These are phyloP conservation scores for Ascidia mentula DNA, from an alignment of 23 tunicate genomes.

Conservation along the genomic window DNA sequence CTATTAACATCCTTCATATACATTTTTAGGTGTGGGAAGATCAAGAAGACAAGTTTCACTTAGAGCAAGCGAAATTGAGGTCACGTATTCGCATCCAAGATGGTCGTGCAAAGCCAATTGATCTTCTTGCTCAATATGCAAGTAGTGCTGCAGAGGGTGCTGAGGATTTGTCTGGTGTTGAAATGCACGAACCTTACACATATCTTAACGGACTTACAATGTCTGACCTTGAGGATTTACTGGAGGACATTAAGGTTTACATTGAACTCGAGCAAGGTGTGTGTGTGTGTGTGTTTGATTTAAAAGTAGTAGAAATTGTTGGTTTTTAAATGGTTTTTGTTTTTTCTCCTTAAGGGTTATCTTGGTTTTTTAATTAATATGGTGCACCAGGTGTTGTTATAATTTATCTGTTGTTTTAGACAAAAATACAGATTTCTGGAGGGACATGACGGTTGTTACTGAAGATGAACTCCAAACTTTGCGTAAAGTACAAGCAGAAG, in stretches of 20 bases:
- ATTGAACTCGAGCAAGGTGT: conserved; percentile 94
- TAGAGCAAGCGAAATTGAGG: conserved; percentile 95
- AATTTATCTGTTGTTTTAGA: conserved; percentile 9
- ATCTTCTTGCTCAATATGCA: conserved; percentile 88
- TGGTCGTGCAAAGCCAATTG: conserved; percentile 97
- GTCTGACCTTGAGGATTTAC: conserved; percentile 79
- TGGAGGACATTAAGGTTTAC: conserved; percentile 92
- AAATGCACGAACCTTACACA: conserved; percentile 98
- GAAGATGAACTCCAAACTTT: conserved; percentile 81
- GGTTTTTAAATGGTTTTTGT: too few species aligned
- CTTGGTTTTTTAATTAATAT: too few species aligned
- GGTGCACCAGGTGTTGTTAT: too few species aligned
- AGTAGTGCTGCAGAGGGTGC: conserved; percentile 88
- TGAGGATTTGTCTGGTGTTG: conserved; percentile 89
- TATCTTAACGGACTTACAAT: conserved; percentile 91
- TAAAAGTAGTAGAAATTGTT: too few species aligned
- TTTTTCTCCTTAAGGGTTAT: too few species aligned
- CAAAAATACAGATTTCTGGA: conserved; percentile 84
- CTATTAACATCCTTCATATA: too few species aligned
- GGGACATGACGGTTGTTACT: conserved; percentile 89
- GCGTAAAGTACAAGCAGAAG: conserved; percentile 51
- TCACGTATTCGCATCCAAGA: conserved; percentile 95
- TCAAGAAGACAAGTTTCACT: conserved; percentile 96
- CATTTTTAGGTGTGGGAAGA: conserved; percentile 87
- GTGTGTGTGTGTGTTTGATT: too few species aligned